Conservation (phyloP, 2,113 vertebrate species). For the Ptyas mucosa region DNA sequence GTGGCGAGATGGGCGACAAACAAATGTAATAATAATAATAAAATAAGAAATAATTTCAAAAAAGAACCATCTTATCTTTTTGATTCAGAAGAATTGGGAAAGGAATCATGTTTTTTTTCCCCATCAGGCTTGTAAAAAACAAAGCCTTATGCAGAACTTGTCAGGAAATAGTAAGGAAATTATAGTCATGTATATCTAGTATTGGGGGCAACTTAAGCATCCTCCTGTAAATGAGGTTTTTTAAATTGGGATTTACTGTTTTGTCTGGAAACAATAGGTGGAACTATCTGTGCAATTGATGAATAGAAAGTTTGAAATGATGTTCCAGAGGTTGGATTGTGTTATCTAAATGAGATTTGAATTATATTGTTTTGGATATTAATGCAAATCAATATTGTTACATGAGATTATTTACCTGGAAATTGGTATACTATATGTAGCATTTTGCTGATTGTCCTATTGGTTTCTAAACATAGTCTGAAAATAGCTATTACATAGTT, state of each 20-base stretch:
- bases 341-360: background rate
- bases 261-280: background rate
- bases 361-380: background rate
- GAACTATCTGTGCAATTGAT: background rate
- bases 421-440: background rate
- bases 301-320: background rate
- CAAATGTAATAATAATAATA: background rate
- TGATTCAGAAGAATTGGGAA: background rate
- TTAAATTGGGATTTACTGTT: background rate
- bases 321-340: background rate
- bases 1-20: background rate
- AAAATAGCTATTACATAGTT: background rate
- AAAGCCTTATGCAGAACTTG: background rate
- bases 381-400: background rate
- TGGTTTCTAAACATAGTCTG: background rate
- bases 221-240: background rate
- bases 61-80: background rate
- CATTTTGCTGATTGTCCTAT: background rate
- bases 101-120: background rate
- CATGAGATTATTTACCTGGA: background rate
- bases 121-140: background rate
- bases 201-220: background rate
- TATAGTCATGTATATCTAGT: background rate
- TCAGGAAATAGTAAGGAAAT: background rate
- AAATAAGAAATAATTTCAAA: background rate